These are phyloP conservation scores for Epizoanthus ramosus DNA, from an alignment of 92 coral and sea anemone genomes.

Conservation along the genomic window DNA sequence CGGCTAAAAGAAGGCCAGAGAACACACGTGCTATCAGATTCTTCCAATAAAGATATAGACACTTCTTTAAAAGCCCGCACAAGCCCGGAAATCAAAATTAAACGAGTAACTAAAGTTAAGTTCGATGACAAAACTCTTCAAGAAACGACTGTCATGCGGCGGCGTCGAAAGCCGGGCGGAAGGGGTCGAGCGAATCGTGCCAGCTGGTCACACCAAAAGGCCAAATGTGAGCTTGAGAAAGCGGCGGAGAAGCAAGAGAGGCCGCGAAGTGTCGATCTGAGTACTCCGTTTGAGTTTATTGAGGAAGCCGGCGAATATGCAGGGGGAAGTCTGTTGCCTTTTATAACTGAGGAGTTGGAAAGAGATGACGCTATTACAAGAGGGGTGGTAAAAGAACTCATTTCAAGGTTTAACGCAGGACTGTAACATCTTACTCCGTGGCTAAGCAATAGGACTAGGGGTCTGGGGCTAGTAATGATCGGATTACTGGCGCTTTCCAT, in stretches of 20 bases:
- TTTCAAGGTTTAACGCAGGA: slow-evolving; percentile 62
- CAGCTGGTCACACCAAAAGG: slow-evolving; percentile 82
- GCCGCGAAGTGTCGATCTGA: slow-evolving; percentile 71
- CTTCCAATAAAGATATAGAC: background rate
- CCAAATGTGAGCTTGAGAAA: slow-evolving; percentile 61
- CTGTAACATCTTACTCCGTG: background rate
- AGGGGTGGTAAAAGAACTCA: slow-evolving; percentile 78
- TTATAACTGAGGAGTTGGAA: slow-evolving; percentile 68
- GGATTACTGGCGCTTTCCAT: too few relatives aligned
- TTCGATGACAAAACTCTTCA: slow-evolving; percentile 63
- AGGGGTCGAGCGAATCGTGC: slow-evolving; percentile 60
- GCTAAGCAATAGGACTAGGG: background rate
- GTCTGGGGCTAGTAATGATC: background rate
- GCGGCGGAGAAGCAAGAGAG: slow-evolving; percentile 55
- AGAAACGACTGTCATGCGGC: slow-evolving; percentile 55
- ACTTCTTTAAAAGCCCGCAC: slow-evolving; percentile 26
- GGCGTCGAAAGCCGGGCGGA: slow-evolving; percentile 72
- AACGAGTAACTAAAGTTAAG: slow-evolving; percentile 78
- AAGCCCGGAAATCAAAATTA: slow-evolving; percentile 74
- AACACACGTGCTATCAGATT: background rate
- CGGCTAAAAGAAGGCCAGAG: slow-evolving; percentile 32
- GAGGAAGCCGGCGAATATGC: slow-evolving; percentile 65
- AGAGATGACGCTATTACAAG: slow-evolving; percentile 71
- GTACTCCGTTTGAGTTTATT: slow-evolving; percentile 62
- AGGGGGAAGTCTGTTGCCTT: slow-evolving; percentile 66